phyloP scores from a whole-genome alignment of 2,113 vertebrate species.

The Muntiacus reevesi region DNA sequence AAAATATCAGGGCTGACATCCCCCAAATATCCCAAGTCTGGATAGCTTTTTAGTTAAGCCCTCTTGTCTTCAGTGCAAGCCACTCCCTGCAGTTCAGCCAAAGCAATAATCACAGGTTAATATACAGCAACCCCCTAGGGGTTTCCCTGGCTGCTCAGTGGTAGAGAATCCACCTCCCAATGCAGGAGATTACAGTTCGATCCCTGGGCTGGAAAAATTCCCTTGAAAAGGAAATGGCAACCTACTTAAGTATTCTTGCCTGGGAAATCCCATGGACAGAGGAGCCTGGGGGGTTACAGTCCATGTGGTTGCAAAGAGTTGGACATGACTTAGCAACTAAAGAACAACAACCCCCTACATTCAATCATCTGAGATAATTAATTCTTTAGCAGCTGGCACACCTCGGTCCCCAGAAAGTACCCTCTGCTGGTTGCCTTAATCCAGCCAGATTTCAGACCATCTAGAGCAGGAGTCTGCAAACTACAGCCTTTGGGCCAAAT shows the following conservation, averaged over 20 bases:
- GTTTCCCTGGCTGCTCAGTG: neutral
- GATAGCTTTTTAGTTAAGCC: neutral
- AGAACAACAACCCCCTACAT: neutral
- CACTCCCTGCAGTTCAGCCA: neutral
- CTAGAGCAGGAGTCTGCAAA: neutral
- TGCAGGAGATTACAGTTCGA: neutral
- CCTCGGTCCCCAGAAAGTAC: too few relatives aligned
- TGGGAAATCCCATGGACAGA: neutral
- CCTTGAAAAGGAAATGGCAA: neutral
- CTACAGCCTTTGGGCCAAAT: neutral
- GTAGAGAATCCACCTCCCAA: neutral
- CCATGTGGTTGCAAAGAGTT: neutral
- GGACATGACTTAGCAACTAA: accelerated
- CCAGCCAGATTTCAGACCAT: neutral
- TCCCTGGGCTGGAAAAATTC: neutral
- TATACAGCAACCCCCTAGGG: neutral
- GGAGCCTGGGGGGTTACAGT: accelerated
- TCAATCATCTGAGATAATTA: neutral
- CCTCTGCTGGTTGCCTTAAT: neutral
- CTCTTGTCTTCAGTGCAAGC: neutral
- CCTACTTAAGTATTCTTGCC: neutral
- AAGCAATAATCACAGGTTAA: neutral
- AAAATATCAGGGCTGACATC: neutral
- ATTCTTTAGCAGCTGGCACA: neutral
- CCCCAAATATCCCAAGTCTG: neutral